Base-by-base conservation (phyloP, 2,113 vertebrate species). In the Motacilla tschutschensis region DNA sequence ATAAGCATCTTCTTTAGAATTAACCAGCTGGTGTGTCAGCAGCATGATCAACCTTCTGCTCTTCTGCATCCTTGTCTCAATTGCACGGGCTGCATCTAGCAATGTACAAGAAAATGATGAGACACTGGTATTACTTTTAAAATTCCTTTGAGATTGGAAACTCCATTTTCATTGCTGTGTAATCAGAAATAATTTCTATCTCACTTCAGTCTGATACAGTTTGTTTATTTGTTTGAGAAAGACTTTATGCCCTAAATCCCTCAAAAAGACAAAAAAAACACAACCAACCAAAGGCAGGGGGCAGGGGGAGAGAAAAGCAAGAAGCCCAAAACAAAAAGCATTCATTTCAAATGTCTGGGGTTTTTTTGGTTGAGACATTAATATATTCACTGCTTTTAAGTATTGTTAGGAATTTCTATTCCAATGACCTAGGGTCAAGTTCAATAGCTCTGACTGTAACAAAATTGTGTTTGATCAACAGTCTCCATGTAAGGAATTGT, bases 41-140 rank as follows among this genome's bases (percentile, higher is more conserved):
- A 97, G 85, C 8, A 98, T 94, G 38, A 97, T 94, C 70, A 97
- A 63, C 16, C 96, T 41, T 72, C 97, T 93, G 47, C 97, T 97
- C 33, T 92, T 96, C 40, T 83, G 85, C n/a, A 98, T 95, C 64
- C 54, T 94, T 51, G 33, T 91, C 83, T 97, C 96, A 80, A 97
- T 80, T 5, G 87, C 89, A 21, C 43, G 94, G 44, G 83, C 93
- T 43, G 54, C 79, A 50, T 97, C 97, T 97, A 41, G 41, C 6
- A 54, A 89, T 1, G 5, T 17, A 79, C 33, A 64, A 77, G 58
- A 76, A 58, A 78, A 54, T 13, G 0, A 11, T 25, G 46, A 88
- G n/a, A 73, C 10, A 10, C 4, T 51, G 55, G 51, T 36, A 62
- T 47, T 43, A 55, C 14, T 53, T 79, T 33, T 43, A 6, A 12